Evolutionary conservation across 2,797 vertebrate species (phyloP).

Genomic region (Crax fasciolata): DNA sequence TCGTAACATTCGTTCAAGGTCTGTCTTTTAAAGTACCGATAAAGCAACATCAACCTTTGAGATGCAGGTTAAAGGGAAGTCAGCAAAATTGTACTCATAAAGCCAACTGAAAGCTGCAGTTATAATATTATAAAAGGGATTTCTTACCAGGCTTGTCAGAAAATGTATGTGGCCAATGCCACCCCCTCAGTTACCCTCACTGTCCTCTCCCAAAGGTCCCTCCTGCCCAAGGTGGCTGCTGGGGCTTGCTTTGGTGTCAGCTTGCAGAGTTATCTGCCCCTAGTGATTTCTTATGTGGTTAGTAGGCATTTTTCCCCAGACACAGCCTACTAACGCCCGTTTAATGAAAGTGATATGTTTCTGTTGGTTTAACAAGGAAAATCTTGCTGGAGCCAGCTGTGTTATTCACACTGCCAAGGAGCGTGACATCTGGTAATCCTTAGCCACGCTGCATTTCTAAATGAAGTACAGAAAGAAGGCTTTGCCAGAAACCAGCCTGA

Average conservation of each 20-base stretch:
- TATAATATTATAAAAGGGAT: neutral
- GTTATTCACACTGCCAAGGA: too few relatives aligned
- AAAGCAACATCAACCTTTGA: constrained; percentile 79
- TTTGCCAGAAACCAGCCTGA: neutral
- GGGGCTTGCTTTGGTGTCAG: neutral
- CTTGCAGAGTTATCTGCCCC: neutral
- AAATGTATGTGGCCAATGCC: neutral
- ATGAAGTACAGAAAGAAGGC: neutral
- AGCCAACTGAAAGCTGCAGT: neutral
- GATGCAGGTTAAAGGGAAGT: constrained; percentile 61
- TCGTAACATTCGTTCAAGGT: constrained; percentile 66
- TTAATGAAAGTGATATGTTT: neutral
- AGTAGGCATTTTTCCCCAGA: neutral
- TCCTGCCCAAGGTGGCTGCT: neutral
- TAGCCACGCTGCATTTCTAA: neutral
- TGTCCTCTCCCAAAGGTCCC: neutral
- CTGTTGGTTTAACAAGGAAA: neutral
- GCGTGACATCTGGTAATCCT: neutral
- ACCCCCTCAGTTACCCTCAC: neutral
- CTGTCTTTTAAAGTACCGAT: constrained; percentile 80
- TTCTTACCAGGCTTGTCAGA: neutral
- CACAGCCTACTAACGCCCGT: neutral
- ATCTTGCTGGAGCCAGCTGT: neutral
- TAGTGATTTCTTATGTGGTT: neutral
- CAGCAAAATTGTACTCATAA: neutral